Conservation (phyloP, 2,888 invertebrate species). For the Phengaris arion region DNA sequence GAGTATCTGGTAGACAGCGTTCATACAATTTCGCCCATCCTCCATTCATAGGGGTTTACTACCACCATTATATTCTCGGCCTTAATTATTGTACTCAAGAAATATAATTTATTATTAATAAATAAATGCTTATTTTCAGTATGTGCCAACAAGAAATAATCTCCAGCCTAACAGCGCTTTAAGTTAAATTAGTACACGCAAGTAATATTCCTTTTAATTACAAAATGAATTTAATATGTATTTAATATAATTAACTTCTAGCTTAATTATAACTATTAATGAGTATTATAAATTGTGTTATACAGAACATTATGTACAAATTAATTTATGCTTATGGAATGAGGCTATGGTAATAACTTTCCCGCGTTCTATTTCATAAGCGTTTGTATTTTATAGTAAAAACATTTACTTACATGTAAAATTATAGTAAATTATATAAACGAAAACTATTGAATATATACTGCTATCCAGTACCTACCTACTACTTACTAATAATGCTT, state of each 20-base stretch:
- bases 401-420: background rate
- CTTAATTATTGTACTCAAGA: no score
- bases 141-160: background rate
- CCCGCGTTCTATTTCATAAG: conserved; percentile 15
- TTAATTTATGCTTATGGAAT: conserved; percentile 16
- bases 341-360: background rate
- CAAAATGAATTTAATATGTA: background rate
- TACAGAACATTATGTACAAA: background rate
- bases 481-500: background rate
- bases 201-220: background rate
- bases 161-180: background rate
- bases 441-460: background rate
- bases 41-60: no score
- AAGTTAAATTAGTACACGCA: background rate
- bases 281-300: conserved; percentile 4
- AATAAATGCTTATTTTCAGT: background rate
- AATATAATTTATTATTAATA: background rate
- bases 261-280: conserved; percentile 7
- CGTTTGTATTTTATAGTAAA: no score
- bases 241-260: background rate
- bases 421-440: no score
- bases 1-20: no score
- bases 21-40: no score
- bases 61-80: no score
- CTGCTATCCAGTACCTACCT: no score